Evolutionary conservation across 1,140 invertebrate genomes (phyloP).

Genomic region (Tetraneura akinire): DNA sequence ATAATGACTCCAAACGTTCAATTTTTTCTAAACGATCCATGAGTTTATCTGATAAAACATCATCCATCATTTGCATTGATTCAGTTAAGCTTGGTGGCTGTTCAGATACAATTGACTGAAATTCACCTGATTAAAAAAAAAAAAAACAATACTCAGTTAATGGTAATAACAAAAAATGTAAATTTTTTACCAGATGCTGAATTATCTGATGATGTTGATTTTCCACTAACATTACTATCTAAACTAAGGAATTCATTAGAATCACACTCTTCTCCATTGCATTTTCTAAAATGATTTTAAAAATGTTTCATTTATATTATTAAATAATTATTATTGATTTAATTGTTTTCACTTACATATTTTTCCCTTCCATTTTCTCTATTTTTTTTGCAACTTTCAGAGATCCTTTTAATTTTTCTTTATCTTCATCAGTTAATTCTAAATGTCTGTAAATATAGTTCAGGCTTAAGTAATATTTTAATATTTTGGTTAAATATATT

Average conservation of each 20-base stretch:
- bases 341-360: slow-evolving; percentile 59
- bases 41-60: slow-evolving; percentile 77
- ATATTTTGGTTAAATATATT: background rate
- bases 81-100: slow-evolving; percentile 87
- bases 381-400: slow-evolving; percentile 91
- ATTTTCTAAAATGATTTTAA: slow-evolving; percentile 27
- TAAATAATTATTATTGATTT: slow-evolving; percentile 64
- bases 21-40: slow-evolving; percentile 86
- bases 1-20: slow-evolving; percentile 79
- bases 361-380: slow-evolving; percentile 82
- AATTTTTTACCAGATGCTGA: slow-evolving; percentile 62
- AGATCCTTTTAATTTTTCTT: slow-evolving; percentile 87
- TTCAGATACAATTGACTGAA: slow-evolving; percentile 1
- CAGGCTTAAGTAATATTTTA: background rate
- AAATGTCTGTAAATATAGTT: slow-evolving; percentile 68
- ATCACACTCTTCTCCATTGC: slow-evolving; percentile 66
- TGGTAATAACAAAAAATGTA: background rate
- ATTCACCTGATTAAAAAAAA: slow-evolving; percentile 21
- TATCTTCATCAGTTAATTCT: slow-evolving; percentile 89
- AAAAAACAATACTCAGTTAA: background rate
- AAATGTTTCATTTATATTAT: background rate
- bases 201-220: slow-evolving; percentile 66
- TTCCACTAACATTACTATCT: slow-evolving; percentile 67
- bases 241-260: slow-evolving; percentile 76
- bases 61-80: slow-evolving; percentile 86